Percentiles rank a stretch among this genome's conserved stretches.
Evolutionary conservation across 2,113 vertebrate genomes (phyloP).

Genomic region (Macquaria australasica): DNA sequence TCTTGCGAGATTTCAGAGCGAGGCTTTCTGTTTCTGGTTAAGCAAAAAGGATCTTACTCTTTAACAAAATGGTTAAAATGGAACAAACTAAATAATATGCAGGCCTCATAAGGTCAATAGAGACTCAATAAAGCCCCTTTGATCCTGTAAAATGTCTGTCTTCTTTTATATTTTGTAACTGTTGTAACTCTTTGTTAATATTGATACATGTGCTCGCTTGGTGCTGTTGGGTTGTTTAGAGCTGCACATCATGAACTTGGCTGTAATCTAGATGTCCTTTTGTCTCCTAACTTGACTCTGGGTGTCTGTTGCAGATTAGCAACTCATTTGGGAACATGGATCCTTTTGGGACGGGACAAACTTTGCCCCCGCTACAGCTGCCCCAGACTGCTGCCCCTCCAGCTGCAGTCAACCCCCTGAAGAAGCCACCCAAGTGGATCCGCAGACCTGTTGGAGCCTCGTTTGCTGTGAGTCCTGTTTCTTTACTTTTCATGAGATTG

Average conservation of each 20-base stretch:
- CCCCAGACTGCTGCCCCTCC: slow-evolving; percentile 85
- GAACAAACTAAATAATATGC: too few species aligned
- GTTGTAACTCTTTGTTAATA: too few species aligned
- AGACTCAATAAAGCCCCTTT: too few species aligned
- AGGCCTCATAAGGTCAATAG: too few species aligned
- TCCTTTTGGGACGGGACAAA: slow-evolving; percentile 94
- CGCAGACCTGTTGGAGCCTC: slow-evolving; percentile 93
- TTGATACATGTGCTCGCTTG: too few species aligned
- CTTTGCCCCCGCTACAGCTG: slow-evolving; percentile 91
- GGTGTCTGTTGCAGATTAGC: slow-evolving; percentile 85
- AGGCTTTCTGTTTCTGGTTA: too few species aligned
- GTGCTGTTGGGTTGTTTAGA: too few species aligned
- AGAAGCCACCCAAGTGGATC: slow-evolving; percentile 97
- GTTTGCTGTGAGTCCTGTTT: slow-evolving; percentile 88
- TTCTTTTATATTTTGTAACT: too few species aligned
- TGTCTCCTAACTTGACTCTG: neutral
- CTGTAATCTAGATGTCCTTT: neutral
- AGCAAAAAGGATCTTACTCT: too few species aligned
- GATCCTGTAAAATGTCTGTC: too few species aligned
- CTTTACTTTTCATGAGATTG: neutral
- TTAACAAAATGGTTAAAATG: too few species aligned
- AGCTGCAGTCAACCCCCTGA: slow-evolving; percentile 86
- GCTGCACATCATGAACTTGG: neutral
- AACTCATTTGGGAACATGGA: slow-evolving; percentile 94
- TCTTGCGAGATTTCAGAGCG: too few species aligned